phyloP scores from a whole-genome alignment of 2,888 invertebrate species.

The Nasonovia ribisnigri region DNA sequence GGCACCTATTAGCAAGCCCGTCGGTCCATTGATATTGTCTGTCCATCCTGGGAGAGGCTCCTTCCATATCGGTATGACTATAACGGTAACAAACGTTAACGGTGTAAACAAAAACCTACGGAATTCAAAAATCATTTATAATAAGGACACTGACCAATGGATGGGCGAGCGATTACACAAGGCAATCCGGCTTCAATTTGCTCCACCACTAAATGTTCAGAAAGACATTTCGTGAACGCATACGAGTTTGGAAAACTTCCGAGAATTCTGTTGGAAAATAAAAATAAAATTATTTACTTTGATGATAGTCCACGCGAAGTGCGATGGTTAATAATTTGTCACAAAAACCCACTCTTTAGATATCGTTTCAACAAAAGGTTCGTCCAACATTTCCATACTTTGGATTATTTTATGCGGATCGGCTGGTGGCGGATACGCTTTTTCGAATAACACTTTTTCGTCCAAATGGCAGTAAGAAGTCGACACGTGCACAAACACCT shows the following conservation, averaged over 20 bases:
- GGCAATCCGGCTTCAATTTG: constrained; percentile 80
- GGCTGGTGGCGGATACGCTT: constrained; percentile 80
- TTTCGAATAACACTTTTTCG: constrained; percentile 82
- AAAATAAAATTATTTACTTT: not conserved
- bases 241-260: constrained; percentile 90
- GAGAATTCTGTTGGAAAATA: constrained; percentile 71
- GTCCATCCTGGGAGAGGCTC: constrained; percentile 91
- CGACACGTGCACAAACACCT: constrained; percentile 87
- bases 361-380: constrained; percentile 75
- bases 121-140: not conserved
- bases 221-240: constrained; percentile 93
- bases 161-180: constrained; percentile 85
- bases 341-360: constrained; percentile 75
- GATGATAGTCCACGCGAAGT: not conserved
- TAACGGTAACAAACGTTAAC: not conserved
- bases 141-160: constrained; percentile 76
- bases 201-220: constrained; percentile 86
- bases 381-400: constrained; percentile 78
- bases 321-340: too few relatives aligned
- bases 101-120: not conserved
- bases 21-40: constrained; percentile 92
- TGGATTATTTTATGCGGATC: constrained; percentile 73
- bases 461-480: constrained; percentile 94
- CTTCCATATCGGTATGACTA: constrained; percentile 87
- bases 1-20: constrained; percentile 82